A percentile compares a stretch with the other conserved stretches of the same genome.
These are phyloP conservation scores for Escarpia spicata DNA, from an alignment of 2,888 invertebrate genomes.

Conservation along the genomic window DNA sequence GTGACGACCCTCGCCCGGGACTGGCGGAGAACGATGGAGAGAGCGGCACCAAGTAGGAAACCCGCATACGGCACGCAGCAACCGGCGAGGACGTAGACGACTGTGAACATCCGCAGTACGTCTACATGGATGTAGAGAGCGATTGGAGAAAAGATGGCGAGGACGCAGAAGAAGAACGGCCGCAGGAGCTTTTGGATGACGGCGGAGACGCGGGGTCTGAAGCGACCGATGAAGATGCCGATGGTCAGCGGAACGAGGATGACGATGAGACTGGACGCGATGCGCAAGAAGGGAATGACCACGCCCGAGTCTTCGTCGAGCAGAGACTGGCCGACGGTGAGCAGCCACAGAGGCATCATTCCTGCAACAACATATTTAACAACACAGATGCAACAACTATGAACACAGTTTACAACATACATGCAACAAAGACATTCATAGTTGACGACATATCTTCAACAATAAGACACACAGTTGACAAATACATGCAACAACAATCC, in stretches of 20 bases:
- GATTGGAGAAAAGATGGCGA: constrained; percentile 64
- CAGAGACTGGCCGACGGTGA: constrained; percentile 60
- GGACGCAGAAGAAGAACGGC: constrained; percentile 65
- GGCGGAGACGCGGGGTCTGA: constrained; percentile 54
- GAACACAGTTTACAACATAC: not conserved
- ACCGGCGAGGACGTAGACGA: constrained; percentile 49
- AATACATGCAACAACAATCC: not conserved
- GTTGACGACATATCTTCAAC: too few species aligned
- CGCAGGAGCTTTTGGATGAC: constrained; percentile 59
- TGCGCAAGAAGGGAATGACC: constrained; percentile 64
- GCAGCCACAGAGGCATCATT: constrained; percentile 69
- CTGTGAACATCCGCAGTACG: constrained; percentile 84
- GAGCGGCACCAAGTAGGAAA: constrained; percentile 37
- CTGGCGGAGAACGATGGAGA: not conserved
- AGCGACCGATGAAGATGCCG: constrained; percentile 65
- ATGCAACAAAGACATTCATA: not conserved
- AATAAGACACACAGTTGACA: not conserved
- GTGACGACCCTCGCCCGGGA: not conserved
- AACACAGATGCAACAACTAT: too few species aligned
- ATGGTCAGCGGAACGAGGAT: constrained; percentile 66
- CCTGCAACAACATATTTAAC: constrained; percentile 51
- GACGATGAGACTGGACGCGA: constrained; percentile 63
- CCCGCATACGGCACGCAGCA: constrained; percentile 56
- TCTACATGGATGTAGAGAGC: constrained; percentile 80
- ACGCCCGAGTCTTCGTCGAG: constrained; percentile 49